Evolutionary conservation across 2,888 invertebrate species (phyloP).

Genomic region (Ormyrus nitidulus): DNA sequence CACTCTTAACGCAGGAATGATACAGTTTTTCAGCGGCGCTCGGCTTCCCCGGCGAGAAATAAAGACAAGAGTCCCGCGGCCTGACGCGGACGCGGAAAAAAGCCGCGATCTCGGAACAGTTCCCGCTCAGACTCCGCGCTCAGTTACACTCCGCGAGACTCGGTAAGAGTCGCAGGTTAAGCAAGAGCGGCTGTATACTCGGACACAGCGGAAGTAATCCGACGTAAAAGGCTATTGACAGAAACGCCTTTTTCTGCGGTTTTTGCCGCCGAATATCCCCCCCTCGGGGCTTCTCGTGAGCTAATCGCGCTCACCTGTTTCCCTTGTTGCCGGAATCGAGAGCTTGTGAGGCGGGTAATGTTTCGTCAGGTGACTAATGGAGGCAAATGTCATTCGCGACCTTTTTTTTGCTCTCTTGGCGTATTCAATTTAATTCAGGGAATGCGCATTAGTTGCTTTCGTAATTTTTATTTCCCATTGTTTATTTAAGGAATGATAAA

Average conservation of each 20-base stretch:
- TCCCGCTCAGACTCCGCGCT: slow-evolving; percentile 48
- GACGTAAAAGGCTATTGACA: slow-evolving; percentile 53
- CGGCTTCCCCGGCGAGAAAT: not conserved
- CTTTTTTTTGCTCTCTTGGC: not conserved
- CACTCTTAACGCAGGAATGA: slow-evolving; percentile 31
- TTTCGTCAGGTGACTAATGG: slow-evolving; percentile 42
- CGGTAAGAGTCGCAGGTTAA: slow-evolving; percentile 23
- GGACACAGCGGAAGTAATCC: slow-evolving; percentile 53
- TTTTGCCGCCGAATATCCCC: slow-evolving; percentile 11
- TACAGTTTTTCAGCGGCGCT: slow-evolving; percentile 9
- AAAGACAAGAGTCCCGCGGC: not conserved
- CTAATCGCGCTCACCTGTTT: slow-evolving; percentile 52
- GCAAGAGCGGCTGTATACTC: slow-evolving; percentile 49
- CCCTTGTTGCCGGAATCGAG: slow-evolving; percentile 24
- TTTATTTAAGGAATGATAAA: no score
- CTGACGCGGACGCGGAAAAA: slow-evolving; percentile 53
- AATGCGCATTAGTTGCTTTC: not conserved
- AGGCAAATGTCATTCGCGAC: slow-evolving; percentile 21
- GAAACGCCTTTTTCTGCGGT: slow-evolving; percentile 53
- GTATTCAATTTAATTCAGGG: slow-evolving; percentile 15
- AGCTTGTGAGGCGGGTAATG: slow-evolving; percentile 25
- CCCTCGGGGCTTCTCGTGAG: slow-evolving; percentile 19
- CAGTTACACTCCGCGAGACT: slow-evolving; percentile 24
- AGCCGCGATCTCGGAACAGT: slow-evolving; percentile 42
- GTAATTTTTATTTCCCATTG: no score